These are phyloP conservation scores for Steatornis caripensis DNA, from an alignment of 2,113 vertebrate genomes.

Conservation along the genomic window DNA sequence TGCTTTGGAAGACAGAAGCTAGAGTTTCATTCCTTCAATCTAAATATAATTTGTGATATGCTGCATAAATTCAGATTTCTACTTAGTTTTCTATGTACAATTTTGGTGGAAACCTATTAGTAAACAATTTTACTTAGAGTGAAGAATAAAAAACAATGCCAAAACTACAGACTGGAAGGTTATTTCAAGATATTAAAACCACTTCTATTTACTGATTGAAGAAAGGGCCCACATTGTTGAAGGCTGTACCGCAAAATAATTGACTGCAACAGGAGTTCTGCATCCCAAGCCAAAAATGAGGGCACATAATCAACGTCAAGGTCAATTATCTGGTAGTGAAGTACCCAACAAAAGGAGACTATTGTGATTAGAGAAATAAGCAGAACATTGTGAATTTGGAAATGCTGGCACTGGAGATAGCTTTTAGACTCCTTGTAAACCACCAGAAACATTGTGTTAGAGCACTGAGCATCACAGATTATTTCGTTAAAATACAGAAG, in stretches of 20 bases:
- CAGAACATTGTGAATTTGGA: slow-evolving; percentile 72
- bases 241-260: slow-evolving; percentile 73
- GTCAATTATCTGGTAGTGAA: slow-evolving; percentile 77
- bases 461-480: slow-evolving; percentile 42
- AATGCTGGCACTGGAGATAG: slow-evolving; percentile 63
- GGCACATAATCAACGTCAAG: slow-evolving; percentile 75
- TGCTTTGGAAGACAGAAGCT: neutral
- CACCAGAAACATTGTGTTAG: slow-evolving; percentile 63
- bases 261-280: slow-evolving; percentile 79
- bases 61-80: neutral
- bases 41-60: slow-evolving; percentile 5
- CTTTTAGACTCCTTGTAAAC: slow-evolving; percentile 56
- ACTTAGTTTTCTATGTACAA: neutral
- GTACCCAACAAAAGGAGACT: slow-evolving; percentile 75
- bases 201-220: slow-evolving; percentile 70
- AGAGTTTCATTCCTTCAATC: slow-evolving; percentile 18
- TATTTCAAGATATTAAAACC: slow-evolving; percentile 74
- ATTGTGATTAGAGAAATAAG: slow-evolving; percentile 76
- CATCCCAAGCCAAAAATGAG: slow-evolving; percentile 75
- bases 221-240: slow-evolving; percentile 72
- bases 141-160: slow-evolving; percentile 65
- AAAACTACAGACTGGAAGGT: slow-evolving; percentile 64
- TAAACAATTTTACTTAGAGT: slow-evolving; percentile 46
- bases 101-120: slow-evolving; percentile 17
- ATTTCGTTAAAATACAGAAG: neutral